These are phyloP conservation scores for Heterocephalus glaber DNA, from an alignment of 2,113 vertebrate species.

Conservation along the genomic window DNA sequence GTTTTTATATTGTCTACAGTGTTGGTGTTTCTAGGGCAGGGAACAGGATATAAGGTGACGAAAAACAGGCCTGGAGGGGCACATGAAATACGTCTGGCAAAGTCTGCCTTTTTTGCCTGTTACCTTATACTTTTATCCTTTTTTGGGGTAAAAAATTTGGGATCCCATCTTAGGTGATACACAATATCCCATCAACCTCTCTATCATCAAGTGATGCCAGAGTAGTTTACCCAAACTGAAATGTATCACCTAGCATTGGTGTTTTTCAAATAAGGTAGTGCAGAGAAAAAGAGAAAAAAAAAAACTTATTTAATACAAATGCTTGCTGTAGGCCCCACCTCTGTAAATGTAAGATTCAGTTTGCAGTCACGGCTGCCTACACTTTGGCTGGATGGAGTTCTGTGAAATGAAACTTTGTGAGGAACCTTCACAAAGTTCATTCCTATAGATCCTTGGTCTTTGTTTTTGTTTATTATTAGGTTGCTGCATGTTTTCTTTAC, in stretches of 20 bases:
- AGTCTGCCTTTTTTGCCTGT: not conserved
- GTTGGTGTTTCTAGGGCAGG: not conserved
- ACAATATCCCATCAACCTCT: not conserved
- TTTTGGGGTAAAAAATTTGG: not conserved
- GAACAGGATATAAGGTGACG: not conserved
- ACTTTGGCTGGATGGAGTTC: not conserved
- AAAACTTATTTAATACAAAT: not conserved
- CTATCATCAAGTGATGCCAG: not conserved
- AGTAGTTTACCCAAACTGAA: not conserved
- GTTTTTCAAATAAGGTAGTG: not conserved
- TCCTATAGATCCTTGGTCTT: not conserved
- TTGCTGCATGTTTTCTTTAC: not conserved
- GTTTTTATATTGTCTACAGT: not conserved
- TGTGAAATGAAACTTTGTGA: not conserved
- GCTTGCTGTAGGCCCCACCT: not conserved
- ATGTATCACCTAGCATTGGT: not conserved
- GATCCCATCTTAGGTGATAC: not conserved
- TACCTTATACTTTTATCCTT: not conserved
- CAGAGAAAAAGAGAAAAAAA: not conserved
- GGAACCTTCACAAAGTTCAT: not conserved
- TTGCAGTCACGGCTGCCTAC: not conserved
- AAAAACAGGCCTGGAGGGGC: not conserved
- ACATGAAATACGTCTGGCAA: not conserved
- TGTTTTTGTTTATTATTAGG: not conserved
- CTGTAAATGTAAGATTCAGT: not conserved